phyloP scores from a whole-genome alignment of 2,888 invertebrate species.

The Xestia xanthographa region DNA sequence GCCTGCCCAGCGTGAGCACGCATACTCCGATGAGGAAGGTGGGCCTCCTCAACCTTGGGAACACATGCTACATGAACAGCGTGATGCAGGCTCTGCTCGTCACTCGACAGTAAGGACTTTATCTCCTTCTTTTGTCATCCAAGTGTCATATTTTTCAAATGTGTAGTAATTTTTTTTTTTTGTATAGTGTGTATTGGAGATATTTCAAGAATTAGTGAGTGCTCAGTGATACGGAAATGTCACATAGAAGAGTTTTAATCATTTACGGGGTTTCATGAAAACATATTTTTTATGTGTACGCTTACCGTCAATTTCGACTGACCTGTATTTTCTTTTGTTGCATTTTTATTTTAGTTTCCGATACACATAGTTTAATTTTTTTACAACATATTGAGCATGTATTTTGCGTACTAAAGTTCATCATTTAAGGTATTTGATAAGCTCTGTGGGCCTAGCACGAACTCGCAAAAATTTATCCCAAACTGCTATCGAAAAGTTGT shows the following conservation, averaged over 20 bases:
- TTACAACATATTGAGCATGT: not conserved
- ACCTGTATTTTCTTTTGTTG: not conserved
- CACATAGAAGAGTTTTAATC: not conserved
- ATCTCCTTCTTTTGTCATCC: not conserved
- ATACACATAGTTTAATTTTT: not conserved
- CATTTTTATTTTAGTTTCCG: not conserved
- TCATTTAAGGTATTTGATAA: not conserved
- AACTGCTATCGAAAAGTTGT: not conserved
- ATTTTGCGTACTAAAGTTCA: not conserved
- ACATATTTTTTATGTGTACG: not conserved
- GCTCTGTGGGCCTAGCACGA: not conserved
- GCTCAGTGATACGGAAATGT: constrained; percentile 2
- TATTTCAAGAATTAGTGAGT: not conserved
- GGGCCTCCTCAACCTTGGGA: constrained; percentile 95
- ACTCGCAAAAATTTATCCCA: not conserved
- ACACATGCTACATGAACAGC: constrained; percentile 97
- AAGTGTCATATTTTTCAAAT: not conserved
- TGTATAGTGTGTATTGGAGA: not conserved
- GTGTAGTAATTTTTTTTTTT: not conserved
- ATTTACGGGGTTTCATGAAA: no score
- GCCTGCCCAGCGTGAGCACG: constrained; percentile 67
- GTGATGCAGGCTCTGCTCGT: constrained; percentile 95
- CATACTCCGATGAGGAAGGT: constrained; percentile 89
- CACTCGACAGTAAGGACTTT: constrained; percentile 92
- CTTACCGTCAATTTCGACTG: not conserved